Percentiles rank a stretch among this genome's conserved stretches.
These are phyloP conservation scores for Lytechinus variegatus DNA, from an alignment of 35 echinoderm and acorn worm genomes.

Conservation along the genomic window DNA sequence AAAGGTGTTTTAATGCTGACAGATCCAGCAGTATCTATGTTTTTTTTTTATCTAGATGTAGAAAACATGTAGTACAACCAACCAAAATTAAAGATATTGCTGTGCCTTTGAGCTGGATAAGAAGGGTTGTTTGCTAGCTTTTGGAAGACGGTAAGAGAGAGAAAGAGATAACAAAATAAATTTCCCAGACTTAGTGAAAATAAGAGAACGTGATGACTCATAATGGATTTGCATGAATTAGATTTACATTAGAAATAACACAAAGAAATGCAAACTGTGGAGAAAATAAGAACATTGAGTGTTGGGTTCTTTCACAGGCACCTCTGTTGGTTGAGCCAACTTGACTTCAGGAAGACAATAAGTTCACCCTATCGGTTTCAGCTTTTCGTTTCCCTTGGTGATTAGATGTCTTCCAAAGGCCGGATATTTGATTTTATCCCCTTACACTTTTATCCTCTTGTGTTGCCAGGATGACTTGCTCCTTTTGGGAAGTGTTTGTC, in stretches of 20 bases:
- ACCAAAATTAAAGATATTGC: neutral
- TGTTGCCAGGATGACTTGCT: neutral
- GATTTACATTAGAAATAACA: neutral
- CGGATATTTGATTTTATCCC: neutral
- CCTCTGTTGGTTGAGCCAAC: neutral
- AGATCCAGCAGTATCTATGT: neutral
- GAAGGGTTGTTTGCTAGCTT: neutral
- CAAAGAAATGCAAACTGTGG: neutral
- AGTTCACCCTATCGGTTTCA: neutral
- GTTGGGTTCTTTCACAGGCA: neutral
- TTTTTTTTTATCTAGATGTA: neutral
- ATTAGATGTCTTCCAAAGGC: neutral
- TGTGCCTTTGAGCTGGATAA: neutral
- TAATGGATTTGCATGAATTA: conserved; percentile 14
- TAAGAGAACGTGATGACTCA: neutral
- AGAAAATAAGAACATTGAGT: neutral
- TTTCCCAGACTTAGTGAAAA: neutral
- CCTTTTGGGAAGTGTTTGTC: neutral
- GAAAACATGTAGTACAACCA: neutral
- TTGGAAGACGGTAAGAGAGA: neutral
- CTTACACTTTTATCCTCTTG: neutral
- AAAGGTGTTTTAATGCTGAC: neutral
- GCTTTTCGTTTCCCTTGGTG: neutral
- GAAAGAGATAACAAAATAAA: neutral
- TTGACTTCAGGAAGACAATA: neutral